These are phyloP conservation scores for Lichenostomus cassidix DNA, from an alignment of 2,113 vertebrate species.

Conservation along the genomic window DNA sequence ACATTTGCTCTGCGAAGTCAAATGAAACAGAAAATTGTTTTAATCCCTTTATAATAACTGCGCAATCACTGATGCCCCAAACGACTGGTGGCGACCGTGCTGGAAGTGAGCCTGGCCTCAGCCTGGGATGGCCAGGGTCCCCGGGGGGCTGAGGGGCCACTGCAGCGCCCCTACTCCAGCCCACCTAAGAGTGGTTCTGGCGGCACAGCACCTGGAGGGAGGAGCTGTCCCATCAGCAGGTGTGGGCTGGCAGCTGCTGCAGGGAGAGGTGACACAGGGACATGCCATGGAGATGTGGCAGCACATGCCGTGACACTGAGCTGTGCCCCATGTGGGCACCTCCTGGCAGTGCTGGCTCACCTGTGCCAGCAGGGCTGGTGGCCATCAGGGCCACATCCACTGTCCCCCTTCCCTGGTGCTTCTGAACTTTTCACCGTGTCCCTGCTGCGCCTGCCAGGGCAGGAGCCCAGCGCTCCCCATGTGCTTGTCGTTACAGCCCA, in stretches of 20 bases:
- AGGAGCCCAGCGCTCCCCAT: slow-evolving; percentile 6
- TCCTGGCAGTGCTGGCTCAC: not conserved
- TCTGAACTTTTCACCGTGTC: not conserved
- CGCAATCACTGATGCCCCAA: not conserved
- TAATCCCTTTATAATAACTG: slow-evolving; percentile 63
- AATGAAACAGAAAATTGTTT: slow-evolving; percentile 71
- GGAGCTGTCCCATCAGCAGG: not conserved
- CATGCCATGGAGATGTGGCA: not conserved
- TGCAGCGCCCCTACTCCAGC: not conserved
- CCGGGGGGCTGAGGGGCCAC: rapidly evolving
- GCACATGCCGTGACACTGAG: rapidly evolving
- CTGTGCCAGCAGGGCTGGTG: rapidly evolving
- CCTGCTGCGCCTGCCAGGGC: not conserved
- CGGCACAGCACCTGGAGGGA: not conserved
- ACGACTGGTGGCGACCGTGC: not conserved
- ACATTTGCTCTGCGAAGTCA: slow-evolving; percentile 44
- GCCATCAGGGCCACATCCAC: rapidly evolving
- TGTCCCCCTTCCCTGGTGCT: rapidly evolving
- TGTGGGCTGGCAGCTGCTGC: not conserved
- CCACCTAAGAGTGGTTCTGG: rapidly evolving
- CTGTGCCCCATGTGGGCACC: rapidly evolving
- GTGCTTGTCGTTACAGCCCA: slow-evolving; percentile 41
- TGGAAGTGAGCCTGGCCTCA: not conserved
- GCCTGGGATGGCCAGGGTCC: rapidly evolving
- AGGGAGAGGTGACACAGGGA: rapidly evolving